Base-by-base conservation (phyloP, 2,113 vertebrate species). In the Tor tambroides region DNA sequence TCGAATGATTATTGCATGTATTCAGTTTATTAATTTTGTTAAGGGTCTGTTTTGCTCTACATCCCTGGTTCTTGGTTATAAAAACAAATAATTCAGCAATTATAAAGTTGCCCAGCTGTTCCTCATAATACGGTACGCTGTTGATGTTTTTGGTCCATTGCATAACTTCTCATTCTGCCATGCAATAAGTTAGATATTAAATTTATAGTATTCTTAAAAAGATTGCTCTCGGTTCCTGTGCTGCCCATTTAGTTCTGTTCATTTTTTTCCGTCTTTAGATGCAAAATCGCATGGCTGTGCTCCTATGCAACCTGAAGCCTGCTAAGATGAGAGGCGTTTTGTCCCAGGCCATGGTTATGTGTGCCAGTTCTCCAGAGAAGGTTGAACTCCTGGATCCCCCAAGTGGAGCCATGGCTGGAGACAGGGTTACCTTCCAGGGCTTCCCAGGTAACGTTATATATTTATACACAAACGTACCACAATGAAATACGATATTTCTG, bases 321-420 rank as follows among this genome's bases (percentile, higher is more conserved):
- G 96, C 95, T 4, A 97, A 97, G 92, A 96, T 97, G 95, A 95
- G 98, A 88, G 98, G 97, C 12, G 94, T 98, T 1, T 43, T 97
- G 6, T 99, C 98, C 43, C 97, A 98, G 87, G 98, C 97, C 35
- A 96, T 96, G 97, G 89, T 99, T 85, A 96, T 99, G 96, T 99
- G 98, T 91, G 97, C 98, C 81, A 97, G 96, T 88, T 97, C 96
- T 12, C 96, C 95, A 32, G 97, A 97, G 82, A 97, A 97, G 77
- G 94, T 98, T 35, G 98, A 99, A 93, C 97, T 99, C 92, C 91
- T 98, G 85, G 94, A 96, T 85, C 97, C 98, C 84, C 97, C 97
- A 1, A 75, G 85, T 0, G 96, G 96, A 28, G 95, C 96, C 1
- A 90, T 95, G 86, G 96, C 97, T 80, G 98, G 98, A 17, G 97